Conservation (phyloP, 2,113 vertebrate species). For the Manacus vitellinus region DNA sequence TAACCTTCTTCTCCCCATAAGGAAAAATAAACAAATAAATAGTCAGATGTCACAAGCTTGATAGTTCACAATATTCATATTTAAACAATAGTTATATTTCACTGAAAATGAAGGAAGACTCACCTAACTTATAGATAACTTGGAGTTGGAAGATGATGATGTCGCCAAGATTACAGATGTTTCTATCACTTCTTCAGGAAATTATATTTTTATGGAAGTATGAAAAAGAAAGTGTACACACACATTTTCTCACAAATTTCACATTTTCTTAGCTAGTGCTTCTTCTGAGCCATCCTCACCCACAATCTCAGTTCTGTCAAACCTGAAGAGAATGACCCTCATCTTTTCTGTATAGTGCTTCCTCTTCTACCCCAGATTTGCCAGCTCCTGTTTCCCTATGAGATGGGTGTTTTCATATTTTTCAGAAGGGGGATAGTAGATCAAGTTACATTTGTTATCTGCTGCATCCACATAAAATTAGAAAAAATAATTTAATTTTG, state of each 20-base stretch:
- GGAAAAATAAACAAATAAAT: slow-evolving; percentile 5
- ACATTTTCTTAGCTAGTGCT: not conserved
- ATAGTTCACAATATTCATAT: slow-evolving; percentile 34
- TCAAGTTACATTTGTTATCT: not conserved
- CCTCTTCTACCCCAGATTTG: not conserved
- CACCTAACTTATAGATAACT: not conserved
- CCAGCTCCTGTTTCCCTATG: not conserved
- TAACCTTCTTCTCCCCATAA: slow-evolving; percentile 25
- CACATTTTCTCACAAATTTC: not conserved
- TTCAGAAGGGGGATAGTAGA: not conserved
- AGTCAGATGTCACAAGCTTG: slow-evolving; percentile 23
- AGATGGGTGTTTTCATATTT: not conserved
- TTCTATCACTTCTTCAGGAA: not conserved
- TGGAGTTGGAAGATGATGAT: not conserved
- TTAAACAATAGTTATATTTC: not conserved
- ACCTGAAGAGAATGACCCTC: not conserved
- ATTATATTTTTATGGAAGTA: not conserved
- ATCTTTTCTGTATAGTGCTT: not conserved
- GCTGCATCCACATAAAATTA: not conserved
- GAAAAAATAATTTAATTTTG: not conserved
- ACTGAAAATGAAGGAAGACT: not conserved
- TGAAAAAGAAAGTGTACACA: not conserved
- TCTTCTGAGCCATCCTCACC: not conserved
- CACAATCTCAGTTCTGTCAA: not conserved
- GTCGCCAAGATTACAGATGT: not conserved